These are phyloP conservation scores for Noctua fimbriata DNA, from an alignment of 2,888 invertebrate species.

Conservation along the genomic window DNA sequence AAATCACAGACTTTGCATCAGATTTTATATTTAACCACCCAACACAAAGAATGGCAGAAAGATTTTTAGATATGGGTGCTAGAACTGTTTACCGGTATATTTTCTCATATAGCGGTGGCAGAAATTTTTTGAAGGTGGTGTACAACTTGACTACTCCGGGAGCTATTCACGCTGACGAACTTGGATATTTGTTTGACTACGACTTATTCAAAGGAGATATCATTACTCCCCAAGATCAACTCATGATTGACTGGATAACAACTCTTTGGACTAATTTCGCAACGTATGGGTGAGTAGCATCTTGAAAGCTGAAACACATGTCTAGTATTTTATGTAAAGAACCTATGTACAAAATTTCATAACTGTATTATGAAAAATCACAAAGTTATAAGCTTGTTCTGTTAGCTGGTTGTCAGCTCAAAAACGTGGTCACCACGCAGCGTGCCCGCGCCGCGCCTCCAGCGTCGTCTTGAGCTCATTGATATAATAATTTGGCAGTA, in stretches of 20 bases:
- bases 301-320: too few species aligned
- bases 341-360: too few species aligned
- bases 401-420: too few species aligned
- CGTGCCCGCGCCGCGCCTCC: too few species aligned
- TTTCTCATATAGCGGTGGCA: constrained; percentile 47
- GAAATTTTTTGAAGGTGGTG: constrained; percentile 5
- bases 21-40: constrained; percentile 42
- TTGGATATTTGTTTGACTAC: constrained; percentile 56
- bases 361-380: too few species aligned
- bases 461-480: too few species aligned
- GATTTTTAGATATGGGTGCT: constrained; percentile 30
- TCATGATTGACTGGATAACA: constrained; percentile 53
- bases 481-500: too few species aligned
- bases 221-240: constrained; percentile 50
- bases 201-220: constrained; percentile 4
- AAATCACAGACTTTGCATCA: constrained; percentile 32
- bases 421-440: too few species aligned
- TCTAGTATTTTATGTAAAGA: too few species aligned
- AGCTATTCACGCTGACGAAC: constrained; percentile 58
- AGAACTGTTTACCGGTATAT: constrained; percentile 44
- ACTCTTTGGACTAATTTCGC: constrained; percentile 67
- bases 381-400: too few species aligned
- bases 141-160: constrained; percentile 19
- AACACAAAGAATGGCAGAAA: constrained; percentile 42
- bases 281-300: constrained; percentile 24